phyloP scores from a whole-genome alignment of 2,888 invertebrate genomes.

The Cynaeus angustus region DNA sequence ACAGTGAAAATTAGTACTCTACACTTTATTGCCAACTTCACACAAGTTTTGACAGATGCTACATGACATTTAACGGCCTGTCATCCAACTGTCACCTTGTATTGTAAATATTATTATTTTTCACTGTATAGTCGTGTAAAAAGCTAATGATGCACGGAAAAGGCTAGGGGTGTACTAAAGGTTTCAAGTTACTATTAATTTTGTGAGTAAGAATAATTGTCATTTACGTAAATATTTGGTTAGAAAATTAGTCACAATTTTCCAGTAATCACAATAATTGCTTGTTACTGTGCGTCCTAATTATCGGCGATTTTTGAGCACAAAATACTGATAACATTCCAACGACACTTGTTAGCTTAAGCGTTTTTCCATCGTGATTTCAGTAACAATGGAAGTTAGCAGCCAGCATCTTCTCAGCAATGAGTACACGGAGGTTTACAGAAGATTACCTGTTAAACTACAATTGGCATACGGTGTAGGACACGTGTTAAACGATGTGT shows the following conservation, averaged over 20 bases:
- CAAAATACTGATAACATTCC: slow-evolving; percentile 14
- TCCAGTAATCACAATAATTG: background rate
- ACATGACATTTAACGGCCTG: background rate
- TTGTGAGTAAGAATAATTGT: slow-evolving; percentile 6
- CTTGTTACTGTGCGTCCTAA: slow-evolving; percentile 6
- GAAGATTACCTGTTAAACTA: slow-evolving; percentile 68
- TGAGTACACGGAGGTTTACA: slow-evolving; percentile 73
- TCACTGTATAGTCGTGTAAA: background rate
- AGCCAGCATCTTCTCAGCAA: slow-evolving; percentile 60
- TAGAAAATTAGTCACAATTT: background rate
- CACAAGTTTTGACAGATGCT: no score
- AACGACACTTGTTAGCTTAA: background rate
- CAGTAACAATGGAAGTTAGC: slow-evolving; percentile 58
- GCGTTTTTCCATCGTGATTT: slow-evolving; percentile 13
- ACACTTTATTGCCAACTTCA: no score
- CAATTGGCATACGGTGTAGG: slow-evolving; percentile 83
- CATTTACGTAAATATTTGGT: background rate
- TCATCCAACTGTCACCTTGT: background rate
- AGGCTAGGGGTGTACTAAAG: slow-evolving; percentile 20
- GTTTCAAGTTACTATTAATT: slow-evolving; percentile 15
- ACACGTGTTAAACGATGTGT: slow-evolving; percentile 94
- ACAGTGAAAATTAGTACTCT: no score
- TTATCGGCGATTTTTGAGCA: slow-evolving; percentile 14
- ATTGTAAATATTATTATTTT: slow-evolving; percentile 34
- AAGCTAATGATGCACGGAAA: slow-evolving; percentile 17